Base-by-base conservation (phyloP, 2,113 vertebrate genomes). In the Dolichallabes microphthalmus region DNA sequence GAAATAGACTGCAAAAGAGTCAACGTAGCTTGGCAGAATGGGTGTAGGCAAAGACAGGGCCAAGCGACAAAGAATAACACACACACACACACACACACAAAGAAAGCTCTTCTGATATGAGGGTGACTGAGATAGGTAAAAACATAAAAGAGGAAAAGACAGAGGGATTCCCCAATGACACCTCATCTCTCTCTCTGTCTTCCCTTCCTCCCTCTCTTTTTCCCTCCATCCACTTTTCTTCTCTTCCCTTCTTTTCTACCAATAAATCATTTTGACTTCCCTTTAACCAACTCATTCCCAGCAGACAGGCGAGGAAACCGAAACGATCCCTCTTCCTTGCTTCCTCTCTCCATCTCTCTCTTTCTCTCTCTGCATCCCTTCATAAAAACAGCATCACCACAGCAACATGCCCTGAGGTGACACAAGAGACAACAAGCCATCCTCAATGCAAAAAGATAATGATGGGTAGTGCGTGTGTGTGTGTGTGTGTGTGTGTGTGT, bases 191-290 rank as follows among this genome's bases (percentile, higher is more conserved):
- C 88, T 90, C 88, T 90, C 91, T 92, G 91, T 93, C 90, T 92
- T 93, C 87, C 90, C 88, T 90, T 91, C 91, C 91, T 92, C 35
- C 22, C 68, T 35, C 19, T 19, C 68, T 71, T n/a, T 93, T 91
- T 92, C 88, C 79, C 82, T 76, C 87, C 88, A 87, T 89, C 87
- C 90, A 91, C 88, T 89, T 91, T 92, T 89, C 92, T 90, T 88
- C 87, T 88, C 88, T 92, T 93, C 90, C 91, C 92, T 93, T 85
- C 91, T 94, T 93, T 93, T 94, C 92, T 91, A 89, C 93, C 93
- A 94, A 95, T 95, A 95, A 95, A 95, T 95, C 95, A 95, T 95
- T 91, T 90, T 94, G 94, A 94, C 94, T 95, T 93, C 92, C 90
- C 91, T 93, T 94, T 95, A 95, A 94, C 93, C 93, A 95, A 93